Evolutionary conservation across 2,888 invertebrate species (phyloP).

Genomic region (Anthophora plumipes): DNA sequence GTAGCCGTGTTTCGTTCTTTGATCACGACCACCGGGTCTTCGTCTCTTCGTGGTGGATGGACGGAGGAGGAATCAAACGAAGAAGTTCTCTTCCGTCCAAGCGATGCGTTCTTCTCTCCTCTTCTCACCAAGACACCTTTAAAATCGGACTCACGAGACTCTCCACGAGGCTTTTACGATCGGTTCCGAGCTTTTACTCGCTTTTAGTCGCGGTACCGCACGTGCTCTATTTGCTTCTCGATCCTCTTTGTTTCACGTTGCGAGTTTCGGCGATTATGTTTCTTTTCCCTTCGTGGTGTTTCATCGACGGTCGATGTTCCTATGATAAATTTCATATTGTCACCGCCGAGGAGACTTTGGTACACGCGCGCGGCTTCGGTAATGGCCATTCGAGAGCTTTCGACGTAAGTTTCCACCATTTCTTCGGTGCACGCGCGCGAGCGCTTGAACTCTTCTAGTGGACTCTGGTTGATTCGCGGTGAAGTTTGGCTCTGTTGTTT

Average conservation of each 20-base stretch:
- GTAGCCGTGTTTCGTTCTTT: background rate
- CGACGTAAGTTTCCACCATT: constrained; percentile 21
- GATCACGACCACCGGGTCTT: background rate
- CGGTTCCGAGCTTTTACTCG: constrained; percentile 39
- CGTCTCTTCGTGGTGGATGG: background rate
- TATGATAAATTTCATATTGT: background rate
- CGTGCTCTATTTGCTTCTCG: constrained; percentile 47
- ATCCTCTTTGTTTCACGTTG: background rate
- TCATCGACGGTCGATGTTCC: background rate
- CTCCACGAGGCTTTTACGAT: constrained; percentile 66
- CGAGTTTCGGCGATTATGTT: no score
- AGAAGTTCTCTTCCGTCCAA: background rate
- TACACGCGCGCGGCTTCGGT: background rate
- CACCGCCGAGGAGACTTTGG: background rate
- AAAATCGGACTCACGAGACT: constrained; percentile 43
- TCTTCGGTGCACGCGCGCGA: background rate
- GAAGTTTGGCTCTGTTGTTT: background rate
- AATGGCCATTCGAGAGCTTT: background rate
- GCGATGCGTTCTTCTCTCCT: constrained; percentile 1
- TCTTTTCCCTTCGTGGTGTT: no score
- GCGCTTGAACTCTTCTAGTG: background rate
- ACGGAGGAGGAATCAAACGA: no score
- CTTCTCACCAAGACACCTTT: constrained; percentile 13
- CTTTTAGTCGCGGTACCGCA: constrained; percentile 73
- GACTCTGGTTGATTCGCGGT: background rate